phyloP scores from a whole-genome alignment of 2,113 vertebrate species.

The Aegotheles bennettii region DNA sequence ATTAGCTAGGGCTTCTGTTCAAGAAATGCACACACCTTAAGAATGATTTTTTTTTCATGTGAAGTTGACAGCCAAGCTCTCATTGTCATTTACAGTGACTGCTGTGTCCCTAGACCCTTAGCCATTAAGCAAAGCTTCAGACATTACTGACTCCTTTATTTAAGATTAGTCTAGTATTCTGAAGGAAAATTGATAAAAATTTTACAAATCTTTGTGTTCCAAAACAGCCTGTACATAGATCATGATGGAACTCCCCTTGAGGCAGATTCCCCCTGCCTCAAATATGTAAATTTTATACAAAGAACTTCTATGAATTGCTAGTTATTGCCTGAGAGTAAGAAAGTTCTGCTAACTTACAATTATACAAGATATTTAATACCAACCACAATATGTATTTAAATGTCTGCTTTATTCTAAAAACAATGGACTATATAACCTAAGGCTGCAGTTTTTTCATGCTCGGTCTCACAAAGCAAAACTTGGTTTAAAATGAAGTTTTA shows the following conservation, averaged over 20 bases:
- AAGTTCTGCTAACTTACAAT: conserved; percentile 64
- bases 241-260: background rate
- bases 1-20: background rate
- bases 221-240: conserved; percentile 15
- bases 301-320: conserved; percentile 58
- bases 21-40: background rate
- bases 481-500: conserved; percentile 67
- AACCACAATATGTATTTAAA: conserved; percentile 69
- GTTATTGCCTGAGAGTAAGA: conserved; percentile 64
- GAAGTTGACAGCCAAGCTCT: background rate
- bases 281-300: conserved; percentile 47
- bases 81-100: background rate
- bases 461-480: conserved; percentile 67
- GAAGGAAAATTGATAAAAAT: conserved; percentile 47
- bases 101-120: background rate
- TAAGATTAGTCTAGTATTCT: conserved; percentile 45
- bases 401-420: conserved; percentile 69
- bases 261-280: background rate
- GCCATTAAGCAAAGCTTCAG: background rate
- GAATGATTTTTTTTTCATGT: background rate
- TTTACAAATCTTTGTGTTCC: conserved; percentile 5
- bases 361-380: conserved; percentile 71
- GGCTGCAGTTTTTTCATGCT: conserved; percentile 58
- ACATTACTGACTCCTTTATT: background rate
- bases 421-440: conserved; percentile 63